Percentiles rank a stretch among this genome's conserved stretches.
Conservation (phyloP, 2,888 invertebrate genomes). For the Chloromyia formosa region DNA sequence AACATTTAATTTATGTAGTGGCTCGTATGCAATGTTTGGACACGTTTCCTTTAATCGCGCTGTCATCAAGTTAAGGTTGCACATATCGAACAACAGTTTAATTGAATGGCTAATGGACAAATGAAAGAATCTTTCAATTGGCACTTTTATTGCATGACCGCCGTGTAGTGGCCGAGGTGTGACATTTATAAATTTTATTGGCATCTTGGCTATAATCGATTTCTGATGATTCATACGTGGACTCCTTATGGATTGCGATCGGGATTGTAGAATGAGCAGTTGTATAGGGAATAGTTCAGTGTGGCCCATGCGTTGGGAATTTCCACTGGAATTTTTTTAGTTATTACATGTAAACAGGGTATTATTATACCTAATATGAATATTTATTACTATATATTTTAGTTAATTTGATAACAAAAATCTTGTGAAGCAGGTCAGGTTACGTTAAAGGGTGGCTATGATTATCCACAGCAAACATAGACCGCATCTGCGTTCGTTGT, state of each 20-base stretch:
- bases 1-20: slow-evolving; percentile 36
- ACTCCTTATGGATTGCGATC: neutral
- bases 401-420: too few species aligned
- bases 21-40: slow-evolving; percentile 39
- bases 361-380: too few species aligned
- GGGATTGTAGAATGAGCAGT: too few species aligned
- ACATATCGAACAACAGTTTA: slow-evolving; percentile 42
- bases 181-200: slow-evolving; percentile 36
- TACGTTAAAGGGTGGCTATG: too few species aligned
- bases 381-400: too few species aligned
- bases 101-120: slow-evolving; percentile 43
- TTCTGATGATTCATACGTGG: slow-evolving; percentile 6
- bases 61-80: slow-evolving; percentile 45
- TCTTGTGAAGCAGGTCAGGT: too few species aligned
- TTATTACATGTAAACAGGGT: too few species aligned
- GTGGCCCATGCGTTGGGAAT: too few species aligned
- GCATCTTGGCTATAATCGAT: slow-evolving; percentile 18
- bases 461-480: too few species aligned
- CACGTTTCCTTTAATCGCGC: slow-evolving; percentile 44
- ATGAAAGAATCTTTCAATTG: slow-evolving; percentile 40
- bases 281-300: too few species aligned
- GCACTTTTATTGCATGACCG: slow-evolving; percentile 32
- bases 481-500: too few species aligned
- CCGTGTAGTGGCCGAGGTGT: slow-evolving; percentile 33
- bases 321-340: too few species aligned